Percentiles rank a stretch among this genome's conserved stretches.
phyloP scores from a whole-genome alignment of 2,113 vertebrate species.

The Ammodytes marinus region DNA sequence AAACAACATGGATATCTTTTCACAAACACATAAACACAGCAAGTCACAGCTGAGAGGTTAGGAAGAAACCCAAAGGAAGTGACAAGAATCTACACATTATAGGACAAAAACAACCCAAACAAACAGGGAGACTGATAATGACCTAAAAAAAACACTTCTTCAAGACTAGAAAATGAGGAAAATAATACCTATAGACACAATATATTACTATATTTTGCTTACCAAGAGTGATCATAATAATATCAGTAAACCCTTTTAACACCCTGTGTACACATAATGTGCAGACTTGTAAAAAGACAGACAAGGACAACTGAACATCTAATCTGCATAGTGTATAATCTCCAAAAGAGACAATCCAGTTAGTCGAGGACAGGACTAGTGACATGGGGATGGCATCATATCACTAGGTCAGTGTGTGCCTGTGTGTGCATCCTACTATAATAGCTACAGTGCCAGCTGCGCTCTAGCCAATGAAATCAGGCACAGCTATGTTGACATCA shows the following conservation, averaged over 20 bases:
- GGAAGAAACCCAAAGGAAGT: constrained; percentile 48
- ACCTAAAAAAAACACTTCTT: constrained; percentile 2
- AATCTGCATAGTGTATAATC: constrained; percentile 27
- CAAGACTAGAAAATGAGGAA: not conserved
- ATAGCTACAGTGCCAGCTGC: constrained; percentile 40
- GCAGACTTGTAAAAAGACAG: not conserved
- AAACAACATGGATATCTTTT: constrained; percentile 48
- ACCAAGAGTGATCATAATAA: not conserved
- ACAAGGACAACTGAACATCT: constrained; percentile 1
- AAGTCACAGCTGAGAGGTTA: constrained; percentile 43
- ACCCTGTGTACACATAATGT: not conserved
- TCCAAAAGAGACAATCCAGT: constrained; percentile 46
- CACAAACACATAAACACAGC: constrained; percentile 45
- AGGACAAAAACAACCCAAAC: not conserved
- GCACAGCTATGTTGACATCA: constrained; percentile 68
- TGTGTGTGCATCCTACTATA: constrained; percentile 27
- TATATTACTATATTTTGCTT: no score
- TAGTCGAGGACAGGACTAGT: constrained; percentile 36
- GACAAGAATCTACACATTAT: constrained; percentile 33
- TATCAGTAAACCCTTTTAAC: not conserved
- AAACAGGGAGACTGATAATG: constrained; percentile 9
- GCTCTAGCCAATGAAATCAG: constrained; percentile 71
- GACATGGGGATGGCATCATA: constrained; percentile 50
- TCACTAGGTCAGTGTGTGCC: constrained; percentile 69
- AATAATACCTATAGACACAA: not conserved